A percentile compares a stretch with the other conserved stretches of the same genome.
phyloP scores from a whole-genome alignment of 2,888 invertebrate species.

The Eristalis arbustorum region DNA sequence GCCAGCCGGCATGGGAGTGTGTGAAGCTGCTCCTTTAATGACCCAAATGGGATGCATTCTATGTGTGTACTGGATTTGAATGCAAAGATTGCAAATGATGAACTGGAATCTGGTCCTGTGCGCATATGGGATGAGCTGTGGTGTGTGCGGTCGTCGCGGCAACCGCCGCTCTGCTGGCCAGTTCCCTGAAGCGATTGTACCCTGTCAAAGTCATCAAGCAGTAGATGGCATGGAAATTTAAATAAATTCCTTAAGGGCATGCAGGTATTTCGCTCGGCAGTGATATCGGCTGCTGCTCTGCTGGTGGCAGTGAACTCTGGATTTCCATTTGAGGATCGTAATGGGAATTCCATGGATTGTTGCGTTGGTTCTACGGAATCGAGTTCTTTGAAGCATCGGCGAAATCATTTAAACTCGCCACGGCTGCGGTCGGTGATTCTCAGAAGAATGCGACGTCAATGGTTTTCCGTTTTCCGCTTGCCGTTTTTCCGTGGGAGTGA shows the following conservation, averaged over 20 bases:
- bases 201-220: constrained; percentile 64
- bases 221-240: constrained; percentile 56
- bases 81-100: constrained; percentile 65
- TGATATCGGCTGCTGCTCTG: background rate
- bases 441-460: background rate
- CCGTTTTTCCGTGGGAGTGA: background rate
- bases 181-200: constrained; percentile 49
- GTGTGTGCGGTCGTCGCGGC: background rate
- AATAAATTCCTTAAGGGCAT: constrained; percentile 60
- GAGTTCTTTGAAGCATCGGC: constrained; percentile 1
- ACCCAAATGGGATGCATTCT: constrained; percentile 58
- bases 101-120: constrained; percentile 68
- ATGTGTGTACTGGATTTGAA: constrained; percentile 55
- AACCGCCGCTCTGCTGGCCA: background rate
- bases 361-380: constrained; percentile 31
- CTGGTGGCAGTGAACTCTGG: constrained; percentile 43
- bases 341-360: constrained; percentile 27
- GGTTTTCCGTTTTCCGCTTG: background rate
- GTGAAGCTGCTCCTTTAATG: constrained; percentile 48
- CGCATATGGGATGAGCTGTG: constrained; percentile 43
- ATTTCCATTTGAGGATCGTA: constrained; percentile 41
- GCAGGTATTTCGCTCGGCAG: constrained; percentile 32
- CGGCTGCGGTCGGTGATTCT: constrained; percentile 5
- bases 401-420: constrained; percentile 10
- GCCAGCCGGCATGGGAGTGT: background rate